A percentile compares a stretch with the other conserved stretches of the same genome.
phyloP scores from a whole-genome alignment of 2,113 vertebrate species.

The Monopterus albus region DNA sequence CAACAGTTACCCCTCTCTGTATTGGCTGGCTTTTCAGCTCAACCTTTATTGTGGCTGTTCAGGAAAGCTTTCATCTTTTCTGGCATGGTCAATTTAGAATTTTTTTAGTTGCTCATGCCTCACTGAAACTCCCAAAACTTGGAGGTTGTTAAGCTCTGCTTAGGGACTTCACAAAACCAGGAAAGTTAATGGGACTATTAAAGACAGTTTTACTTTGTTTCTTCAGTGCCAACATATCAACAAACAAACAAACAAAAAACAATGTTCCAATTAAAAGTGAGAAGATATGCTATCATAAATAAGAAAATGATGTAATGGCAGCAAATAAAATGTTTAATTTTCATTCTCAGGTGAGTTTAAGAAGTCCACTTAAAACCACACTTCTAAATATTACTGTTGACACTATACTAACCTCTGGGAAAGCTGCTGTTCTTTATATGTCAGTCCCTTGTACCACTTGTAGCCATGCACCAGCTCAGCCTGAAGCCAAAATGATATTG shows the following conservation, averaged over 20 bases:
- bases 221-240: conserved; percentile 21
- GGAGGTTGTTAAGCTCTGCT: not conserved
- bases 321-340: too few species aligned
- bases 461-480: conserved; percentile 18
- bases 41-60: not conserved
- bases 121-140: not conserved
- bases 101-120: not conserved
- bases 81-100: too few species aligned
- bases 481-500: conserved; percentile 10
- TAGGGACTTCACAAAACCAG: not conserved
- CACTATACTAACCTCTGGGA: conserved; percentile 31
- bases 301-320: too few species aligned
- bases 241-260: conserved; percentile 20
- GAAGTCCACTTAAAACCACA: conserved; percentile 51
- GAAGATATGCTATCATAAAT: not conserved
- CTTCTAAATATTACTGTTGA: conserved; percentile 49
- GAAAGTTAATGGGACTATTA: conserved; percentile 23
- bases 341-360: conserved; percentile 56
- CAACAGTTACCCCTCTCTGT: not conserved
- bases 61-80: not conserved
- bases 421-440: not conserved
- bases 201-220: conserved; percentile 18
- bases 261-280: conserved; percentile 31
- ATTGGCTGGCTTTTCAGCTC: not conserved
- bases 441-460: conserved; percentile 1